Conservation (phyloP, 2,113 vertebrate species). For the Rafetus swinhoei region DNA sequence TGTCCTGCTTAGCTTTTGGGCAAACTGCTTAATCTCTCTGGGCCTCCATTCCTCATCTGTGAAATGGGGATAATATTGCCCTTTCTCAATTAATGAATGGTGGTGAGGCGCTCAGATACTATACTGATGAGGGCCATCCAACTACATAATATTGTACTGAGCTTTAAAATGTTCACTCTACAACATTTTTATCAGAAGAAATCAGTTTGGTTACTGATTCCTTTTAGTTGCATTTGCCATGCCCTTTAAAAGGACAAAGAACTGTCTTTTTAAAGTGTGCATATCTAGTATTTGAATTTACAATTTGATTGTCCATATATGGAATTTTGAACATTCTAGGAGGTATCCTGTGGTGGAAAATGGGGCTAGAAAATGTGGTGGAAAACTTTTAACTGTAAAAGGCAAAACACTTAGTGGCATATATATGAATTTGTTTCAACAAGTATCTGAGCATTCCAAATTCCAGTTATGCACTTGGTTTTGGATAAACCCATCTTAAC, state of each 20-base stretch:
- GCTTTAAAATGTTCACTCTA: not conserved
- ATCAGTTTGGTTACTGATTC: not conserved
- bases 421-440: not conserved
- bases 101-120: not conserved
- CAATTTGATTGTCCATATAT: not conserved
- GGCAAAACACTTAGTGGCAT: not conserved
- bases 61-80: not conserved
- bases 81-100: not conserved
- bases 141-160: not conserved
- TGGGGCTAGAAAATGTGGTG: not conserved
- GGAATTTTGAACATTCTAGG: not conserved
- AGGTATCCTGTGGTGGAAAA: not conserved
- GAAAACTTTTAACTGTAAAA: not conserved
- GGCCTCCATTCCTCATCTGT: not conserved
- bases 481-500: accelerated
- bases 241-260: not conserved
- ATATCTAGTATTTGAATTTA: too few relatives aligned
- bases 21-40: not conserved
- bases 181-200: not conserved
- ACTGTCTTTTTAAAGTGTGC: not conserved
- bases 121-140: not conserved
- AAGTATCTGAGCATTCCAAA: not conserved
- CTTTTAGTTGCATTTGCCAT: not conserved
- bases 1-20: not conserved
- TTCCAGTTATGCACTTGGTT: not conserved